phyloP scores from a whole-genome alignment of 2,113 vertebrate genomes.

The Myrmecobius fasciatus region DNA sequence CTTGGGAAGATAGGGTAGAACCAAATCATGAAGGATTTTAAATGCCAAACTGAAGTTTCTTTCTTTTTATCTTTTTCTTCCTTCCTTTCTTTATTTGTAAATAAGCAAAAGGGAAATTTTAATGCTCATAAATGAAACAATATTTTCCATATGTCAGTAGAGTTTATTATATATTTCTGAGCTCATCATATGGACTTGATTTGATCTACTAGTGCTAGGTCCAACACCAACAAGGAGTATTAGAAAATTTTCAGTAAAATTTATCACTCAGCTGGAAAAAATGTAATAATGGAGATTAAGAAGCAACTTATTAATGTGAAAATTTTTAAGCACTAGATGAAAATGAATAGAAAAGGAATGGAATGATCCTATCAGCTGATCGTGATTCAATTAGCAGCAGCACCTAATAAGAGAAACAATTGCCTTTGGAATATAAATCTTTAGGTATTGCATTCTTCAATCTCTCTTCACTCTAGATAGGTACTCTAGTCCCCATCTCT shows the following conservation, averaged over 20 bases:
- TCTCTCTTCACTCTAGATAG: background rate
- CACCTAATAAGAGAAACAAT: background rate
- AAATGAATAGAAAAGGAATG: background rate
- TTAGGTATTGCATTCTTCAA: background rate
- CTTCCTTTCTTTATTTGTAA: background rate
- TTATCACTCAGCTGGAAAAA: background rate
- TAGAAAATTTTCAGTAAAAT: too few relatives aligned
- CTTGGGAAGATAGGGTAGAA: too few relatives aligned
- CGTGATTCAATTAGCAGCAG: background rate
- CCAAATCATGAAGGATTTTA: too few relatives aligned
- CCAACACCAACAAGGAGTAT: too few relatives aligned
- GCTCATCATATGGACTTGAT: too few relatives aligned
- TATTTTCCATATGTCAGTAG: too few relatives aligned
- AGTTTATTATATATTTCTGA: too few relatives aligned
- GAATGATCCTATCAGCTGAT: background rate
- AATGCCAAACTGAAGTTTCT: too few relatives aligned
- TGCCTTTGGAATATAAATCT: background rate
- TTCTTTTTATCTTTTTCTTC: background rate
- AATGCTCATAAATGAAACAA: too few relatives aligned
- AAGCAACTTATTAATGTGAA: background rate
- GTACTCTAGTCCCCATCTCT: too few relatives aligned
- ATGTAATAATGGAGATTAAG: background rate
- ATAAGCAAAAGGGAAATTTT: too few relatives aligned
- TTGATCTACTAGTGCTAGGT: too few relatives aligned
- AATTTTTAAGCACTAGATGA: background rate